A percentile compares a stretch with the other conserved stretches of the same genome.
Evolutionary conservation across 2,797 vertebrate genomes (phyloP).

Genomic region (Peromyscus eremicus): DNA sequence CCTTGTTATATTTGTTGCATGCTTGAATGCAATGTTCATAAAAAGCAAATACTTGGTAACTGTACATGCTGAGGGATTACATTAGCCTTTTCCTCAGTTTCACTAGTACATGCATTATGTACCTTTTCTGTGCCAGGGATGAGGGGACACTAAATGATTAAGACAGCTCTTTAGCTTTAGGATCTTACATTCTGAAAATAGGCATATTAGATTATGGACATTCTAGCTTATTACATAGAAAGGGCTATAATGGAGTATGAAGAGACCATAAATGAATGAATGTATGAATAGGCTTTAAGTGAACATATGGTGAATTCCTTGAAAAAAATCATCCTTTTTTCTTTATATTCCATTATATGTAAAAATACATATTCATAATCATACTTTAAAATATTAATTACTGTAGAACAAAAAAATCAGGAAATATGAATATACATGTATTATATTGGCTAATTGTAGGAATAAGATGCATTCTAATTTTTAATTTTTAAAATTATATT

Average conservation of each 20-base stretch:
- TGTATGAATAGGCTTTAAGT: not conserved
- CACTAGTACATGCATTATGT: not conserved
- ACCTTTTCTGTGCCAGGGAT: not conserved
- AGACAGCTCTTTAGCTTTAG: constrained; percentile 4
- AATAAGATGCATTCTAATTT: not conserved
- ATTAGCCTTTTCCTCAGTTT: not conserved
- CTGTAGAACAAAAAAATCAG: not conserved
- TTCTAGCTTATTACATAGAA: not conserved
- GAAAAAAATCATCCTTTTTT: not conserved
- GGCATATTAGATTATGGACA: not conserved
- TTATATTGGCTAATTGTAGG: not conserved
- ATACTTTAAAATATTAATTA: constrained; percentile 45
- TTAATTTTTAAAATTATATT: not conserved
- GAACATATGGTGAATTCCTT: not conserved
- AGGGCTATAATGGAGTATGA: not conserved
- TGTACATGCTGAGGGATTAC: not conserved
- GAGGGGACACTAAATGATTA: not conserved
- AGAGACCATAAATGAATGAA: not conserved
- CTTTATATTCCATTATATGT: not conserved
- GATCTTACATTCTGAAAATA: constrained; percentile 12
- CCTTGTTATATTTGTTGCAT: not conserved
- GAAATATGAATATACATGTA: not conserved
- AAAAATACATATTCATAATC: not conserved
- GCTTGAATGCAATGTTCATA: not conserved
- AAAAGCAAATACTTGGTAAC: constrained; percentile 20